These are phyloP conservation scores for Aphis gossypii DNA, from an alignment of 1,140 invertebrate genomes.

Conservation along the genomic window DNA sequence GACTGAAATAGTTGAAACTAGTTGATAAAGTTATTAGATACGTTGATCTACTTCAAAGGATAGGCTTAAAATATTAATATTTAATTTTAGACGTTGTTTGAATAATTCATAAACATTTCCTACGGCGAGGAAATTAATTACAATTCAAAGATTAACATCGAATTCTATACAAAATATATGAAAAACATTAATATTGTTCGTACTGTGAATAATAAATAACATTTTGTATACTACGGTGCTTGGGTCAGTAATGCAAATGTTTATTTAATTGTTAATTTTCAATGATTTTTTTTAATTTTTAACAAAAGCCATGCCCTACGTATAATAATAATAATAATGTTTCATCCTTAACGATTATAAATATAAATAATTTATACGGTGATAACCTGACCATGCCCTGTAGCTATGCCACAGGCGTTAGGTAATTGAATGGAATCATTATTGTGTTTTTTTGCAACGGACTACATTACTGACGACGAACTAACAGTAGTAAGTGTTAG, in stretches of 20 bases:
- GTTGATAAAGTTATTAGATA: not conserved
- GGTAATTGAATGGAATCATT: not conserved
- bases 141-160: not conserved
- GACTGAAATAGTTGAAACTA: not conserved
- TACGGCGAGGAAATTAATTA: not conserved
- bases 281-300: not conserved
- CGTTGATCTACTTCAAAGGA: not conserved
- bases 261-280: not conserved
- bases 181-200: not conserved
- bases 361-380: not conserved
- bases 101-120: not conserved
- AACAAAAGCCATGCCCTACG: not conserved
- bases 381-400: not conserved
- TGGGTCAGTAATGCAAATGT: not conserved
- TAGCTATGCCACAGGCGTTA: not conserved
- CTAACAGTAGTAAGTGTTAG: not conserved
- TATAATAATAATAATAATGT: not conserved
- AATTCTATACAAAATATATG: not conserved
- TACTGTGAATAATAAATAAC: not conserved
- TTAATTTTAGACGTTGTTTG: not conserved
- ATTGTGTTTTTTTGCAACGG: not conserved
- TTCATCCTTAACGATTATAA: not conserved
- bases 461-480: not conserved
- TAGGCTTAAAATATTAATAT: not conserved
- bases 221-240: not conserved